Conservation (phyloP, 2,113 vertebrate species). For the Tichodroma muraria region DNA sequence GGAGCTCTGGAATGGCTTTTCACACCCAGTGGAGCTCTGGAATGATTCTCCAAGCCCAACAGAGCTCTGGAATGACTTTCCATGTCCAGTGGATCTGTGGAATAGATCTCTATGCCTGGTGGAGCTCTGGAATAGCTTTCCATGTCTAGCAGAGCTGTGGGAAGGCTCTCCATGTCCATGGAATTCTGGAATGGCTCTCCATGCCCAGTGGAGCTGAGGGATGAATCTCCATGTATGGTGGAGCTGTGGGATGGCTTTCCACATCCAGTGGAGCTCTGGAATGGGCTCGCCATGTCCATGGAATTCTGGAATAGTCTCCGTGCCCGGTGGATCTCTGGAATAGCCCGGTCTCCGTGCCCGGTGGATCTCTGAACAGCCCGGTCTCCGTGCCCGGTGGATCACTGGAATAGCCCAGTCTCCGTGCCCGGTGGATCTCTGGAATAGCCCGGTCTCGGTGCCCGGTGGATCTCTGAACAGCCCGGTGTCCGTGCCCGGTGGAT, state of each 20-base stretch:
- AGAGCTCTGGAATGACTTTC: background rate
- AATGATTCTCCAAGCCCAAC: rapidly evolving
- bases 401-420: background rate
- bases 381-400: background rate
- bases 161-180: background rate
- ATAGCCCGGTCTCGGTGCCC: background rate
- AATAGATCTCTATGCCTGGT: rapidly evolving
- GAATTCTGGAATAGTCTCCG: background rate
- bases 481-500: rapidly evolving
- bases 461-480: background rate
- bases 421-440: background rate
- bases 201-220: background rate
- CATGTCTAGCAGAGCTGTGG: background rate
- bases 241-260: background rate
- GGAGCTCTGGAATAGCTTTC: background rate
- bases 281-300: background rate
- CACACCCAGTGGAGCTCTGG: rapidly evolving
- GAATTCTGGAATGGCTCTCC: background rate
- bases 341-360: too few relatives aligned
- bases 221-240: background rate
- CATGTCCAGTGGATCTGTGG: rapidly evolving
- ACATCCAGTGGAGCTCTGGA: rapidly evolving
- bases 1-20: background rate
- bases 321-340: rapidly evolving
- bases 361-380: background rate